Evolutionary conservation across 2,797 vertebrate genomes (phyloP).

Genomic region (Dendrocincla fuliginosa): DNA sequence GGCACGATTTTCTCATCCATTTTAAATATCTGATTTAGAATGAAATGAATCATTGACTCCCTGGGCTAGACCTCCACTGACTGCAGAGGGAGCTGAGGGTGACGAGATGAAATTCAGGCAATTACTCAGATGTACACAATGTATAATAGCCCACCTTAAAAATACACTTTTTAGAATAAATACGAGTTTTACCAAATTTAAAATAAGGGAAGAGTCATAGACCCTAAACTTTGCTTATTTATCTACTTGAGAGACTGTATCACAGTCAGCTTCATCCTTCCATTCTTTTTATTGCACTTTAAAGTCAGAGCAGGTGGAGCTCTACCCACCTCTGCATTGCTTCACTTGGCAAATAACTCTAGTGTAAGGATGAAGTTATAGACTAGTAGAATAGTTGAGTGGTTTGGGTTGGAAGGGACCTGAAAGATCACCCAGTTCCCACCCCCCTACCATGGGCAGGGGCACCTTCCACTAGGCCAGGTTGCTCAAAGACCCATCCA

Average conservation of each 20-base stretch:
- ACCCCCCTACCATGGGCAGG: fast-evolving
- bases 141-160: neutral
- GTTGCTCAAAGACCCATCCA: neutral
- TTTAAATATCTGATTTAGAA: neutral
- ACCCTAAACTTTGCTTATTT: neutral
- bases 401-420: neutral
- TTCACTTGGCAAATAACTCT: neutral
- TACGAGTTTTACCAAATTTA: neutral
- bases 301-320: neutral
- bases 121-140: neutral
- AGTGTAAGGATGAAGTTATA: neutral
- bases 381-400: neutral
- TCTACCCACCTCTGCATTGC: neutral
- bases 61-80: neutral
- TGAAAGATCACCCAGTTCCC: neutral
- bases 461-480: neutral
- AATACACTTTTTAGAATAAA: neutral
- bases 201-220: neutral
- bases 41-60: neutral
- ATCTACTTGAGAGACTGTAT: neutral
- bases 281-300: neutral
- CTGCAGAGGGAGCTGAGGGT: neutral
- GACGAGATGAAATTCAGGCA: neutral
- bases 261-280: neutral
- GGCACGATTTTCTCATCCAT: neutral